phyloP scores from a whole-genome alignment of 1,140 invertebrate genomes.

The Eurosta solidaginis region DNA sequence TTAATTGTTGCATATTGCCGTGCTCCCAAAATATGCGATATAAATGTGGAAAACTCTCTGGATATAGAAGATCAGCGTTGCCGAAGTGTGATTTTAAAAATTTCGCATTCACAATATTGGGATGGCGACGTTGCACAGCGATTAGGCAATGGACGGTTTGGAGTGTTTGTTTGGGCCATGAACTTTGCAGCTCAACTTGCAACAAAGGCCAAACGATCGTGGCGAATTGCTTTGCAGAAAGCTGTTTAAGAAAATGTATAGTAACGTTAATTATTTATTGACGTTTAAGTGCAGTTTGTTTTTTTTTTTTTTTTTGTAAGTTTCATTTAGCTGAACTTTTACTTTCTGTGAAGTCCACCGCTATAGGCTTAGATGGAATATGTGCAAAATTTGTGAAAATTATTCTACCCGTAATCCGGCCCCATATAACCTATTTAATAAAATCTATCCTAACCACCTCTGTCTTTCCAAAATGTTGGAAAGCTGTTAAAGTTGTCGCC shows the following conservation, averaged over 20 bases:
- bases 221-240: constrained; percentile 62
- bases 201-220: constrained; percentile 65
- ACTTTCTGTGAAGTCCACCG: too few relatives aligned
- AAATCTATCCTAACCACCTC: too few relatives aligned
- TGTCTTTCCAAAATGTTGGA: too few relatives aligned
- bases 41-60: constrained; percentile 35
- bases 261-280: too few relatives aligned
- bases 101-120: constrained; percentile 47
- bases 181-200: constrained; percentile 65
- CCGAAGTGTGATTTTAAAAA: constrained; percentile 36
- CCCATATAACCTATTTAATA: too few relatives aligned
- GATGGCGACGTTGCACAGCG: constrained; percentile 53
- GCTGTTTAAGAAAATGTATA: constrained; percentile 56
- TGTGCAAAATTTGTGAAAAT: too few relatives aligned
- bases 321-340: too few relatives aligned
- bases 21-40: constrained; percentile 35
- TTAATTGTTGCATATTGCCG: constrained; percentile 32
- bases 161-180: constrained; percentile 61
- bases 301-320: too few relatives aligned
- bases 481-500: too few relatives aligned
- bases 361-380: too few relatives aligned
- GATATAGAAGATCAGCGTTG: constrained; percentile 32
- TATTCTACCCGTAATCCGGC: too few relatives aligned
- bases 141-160: constrained; percentile 61
- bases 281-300: too few relatives aligned